Evolutionary conservation across 2,888 invertebrate genomes (phyloP), one percentile per base, ranked within the genome.

Genomic region (Andrena dorsata): DNA sequence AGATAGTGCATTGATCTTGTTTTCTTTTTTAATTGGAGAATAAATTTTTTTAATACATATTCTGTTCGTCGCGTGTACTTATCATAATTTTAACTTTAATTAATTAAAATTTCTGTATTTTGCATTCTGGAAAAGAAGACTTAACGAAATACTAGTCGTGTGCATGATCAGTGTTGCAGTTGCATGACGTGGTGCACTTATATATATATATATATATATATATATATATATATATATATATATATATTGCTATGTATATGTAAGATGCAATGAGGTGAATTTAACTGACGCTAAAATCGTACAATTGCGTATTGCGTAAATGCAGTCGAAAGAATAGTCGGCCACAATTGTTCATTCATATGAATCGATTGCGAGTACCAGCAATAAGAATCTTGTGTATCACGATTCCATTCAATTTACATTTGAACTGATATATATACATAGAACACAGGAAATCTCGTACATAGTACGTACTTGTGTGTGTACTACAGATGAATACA

Each of bases 351-450:
- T 60, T 73, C 41, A 47, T 83, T 49, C 10, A 70, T 63, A 76
- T 82, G 82, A 83, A 84, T 84, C 79, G 82, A 86, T 86, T 86
- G 85, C 86, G 86, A 88, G 76, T 79, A 83, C 84, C 83, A 88
- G 90, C 87, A 88, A 87, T 90, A 90, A 89, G 80, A 82, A 79
- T 85, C 79, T 75, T 83, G 72, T 80, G 81, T 65, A 71, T 65
- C 69, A 49, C 10, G 30, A 64, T 53, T 63, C 41, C 49, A 66
- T 58, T 70, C 23, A 41, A 68, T 65, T 66, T 35, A 35, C 69
- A 72, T 51, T 68, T 10, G 51, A 60, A 66, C 53, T 56, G 71
- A 72, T 28, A 20, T 53, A 20, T 53, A 53, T 53, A 53, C n/a
- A 53, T 72, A 64, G 13, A 63, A 58, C 53, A 68, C 41, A 69